Conservation (phyloP, 35 echinoderm and acorn worm genomes). For the Holothuria glaberrima region DNA sequence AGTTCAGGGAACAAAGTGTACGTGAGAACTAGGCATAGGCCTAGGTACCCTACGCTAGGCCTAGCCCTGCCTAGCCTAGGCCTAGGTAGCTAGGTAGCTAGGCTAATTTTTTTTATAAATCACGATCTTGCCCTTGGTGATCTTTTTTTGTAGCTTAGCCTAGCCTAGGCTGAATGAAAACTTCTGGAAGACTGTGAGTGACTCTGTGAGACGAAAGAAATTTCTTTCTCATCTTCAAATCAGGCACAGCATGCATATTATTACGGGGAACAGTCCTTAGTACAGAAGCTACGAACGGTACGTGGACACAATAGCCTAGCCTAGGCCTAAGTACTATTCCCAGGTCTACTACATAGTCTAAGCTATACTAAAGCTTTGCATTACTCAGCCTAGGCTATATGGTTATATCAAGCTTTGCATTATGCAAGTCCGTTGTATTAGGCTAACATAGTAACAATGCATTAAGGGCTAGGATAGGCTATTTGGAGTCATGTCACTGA, state of each 20-base stretch:
- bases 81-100: too few species aligned
- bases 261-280: not conserved
- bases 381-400: slow-evolving; percentile 27
- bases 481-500: not conserved
- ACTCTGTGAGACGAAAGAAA: slow-evolving; percentile 18
- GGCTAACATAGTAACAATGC: slow-evolving; percentile 10
- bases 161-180: slow-evolving; percentile 29
- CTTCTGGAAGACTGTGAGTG: not conserved
- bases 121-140: slow-evolving; percentile 24
- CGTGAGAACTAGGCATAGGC: too few species aligned
- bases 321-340: slow-evolving; percentile 2
- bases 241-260: slow-evolving; percentile 13
- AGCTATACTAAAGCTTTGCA: too few species aligned
- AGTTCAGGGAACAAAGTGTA: too few species aligned
- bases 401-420: too few species aligned
- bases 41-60: too few species aligned
- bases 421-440: too few species aligned
- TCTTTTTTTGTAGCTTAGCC: not conserved
- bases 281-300: not conserved
- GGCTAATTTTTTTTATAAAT: slow-evolving; percentile 2
- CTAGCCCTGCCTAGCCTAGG: not conserved
- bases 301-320: too few species aligned
- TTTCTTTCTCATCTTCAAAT: slow-evolving; percentile 23
- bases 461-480: slow-evolving; percentile 1
- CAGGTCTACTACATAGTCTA: not conserved